Base-by-base conservation (phyloP, 2,797 vertebrate species). In the Xiphorhynchus erythropygius region DNA sequence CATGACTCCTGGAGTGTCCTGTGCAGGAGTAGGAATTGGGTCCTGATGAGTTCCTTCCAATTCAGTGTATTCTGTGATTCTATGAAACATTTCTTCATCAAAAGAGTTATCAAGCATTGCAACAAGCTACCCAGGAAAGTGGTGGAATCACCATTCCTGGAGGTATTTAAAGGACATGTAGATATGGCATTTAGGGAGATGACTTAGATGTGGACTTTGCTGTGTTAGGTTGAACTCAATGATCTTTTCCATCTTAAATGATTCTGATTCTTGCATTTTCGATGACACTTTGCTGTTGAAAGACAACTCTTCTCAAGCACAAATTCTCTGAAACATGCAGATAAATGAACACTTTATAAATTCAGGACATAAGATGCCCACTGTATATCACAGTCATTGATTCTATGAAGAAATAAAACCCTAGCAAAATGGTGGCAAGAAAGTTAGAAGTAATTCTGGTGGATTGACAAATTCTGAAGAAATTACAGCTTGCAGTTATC, bases 131-230 rank as follows among this genome's bases (percentile, higher is more conserved):
- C 9, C 2, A 42, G 21, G 12, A 9, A 53, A 64, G 8, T n/a
- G 9, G 8, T 33, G 7, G 23, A 27, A 16, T 57, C 3, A 10
- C 9, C 37, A 24, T 32, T 4, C 3, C 17, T 44, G 56, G 14
- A 63, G 17, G 1, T 60, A 6, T 44, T 86, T 64, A 68, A 81
- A 68, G 85, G 18, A 50, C 0, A 0, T 2, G 4, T 16, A 76
- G 30, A 21, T 0, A 1, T 42, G 23, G 8, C 2, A 2, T 5
- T 64, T 27, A 23, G 9, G 4, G 18, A 35, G 39, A 19, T 9
- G 5, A 4, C 65, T 86, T 64, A 47, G 17, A 57, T n/a, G 7
- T 62, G 13, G 10, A 21, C 8, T 57, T 53, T 5, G 2, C 2
- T 33, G 7, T 13, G 7, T 4, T 35, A 42, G 5, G 1, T 11